Percentiles rank a stretch among this genome's conserved stretches.
Evolutionary conservation across 2,113 vertebrate species (phyloP).

Genomic region (Leptocoma aspasia): DNA sequence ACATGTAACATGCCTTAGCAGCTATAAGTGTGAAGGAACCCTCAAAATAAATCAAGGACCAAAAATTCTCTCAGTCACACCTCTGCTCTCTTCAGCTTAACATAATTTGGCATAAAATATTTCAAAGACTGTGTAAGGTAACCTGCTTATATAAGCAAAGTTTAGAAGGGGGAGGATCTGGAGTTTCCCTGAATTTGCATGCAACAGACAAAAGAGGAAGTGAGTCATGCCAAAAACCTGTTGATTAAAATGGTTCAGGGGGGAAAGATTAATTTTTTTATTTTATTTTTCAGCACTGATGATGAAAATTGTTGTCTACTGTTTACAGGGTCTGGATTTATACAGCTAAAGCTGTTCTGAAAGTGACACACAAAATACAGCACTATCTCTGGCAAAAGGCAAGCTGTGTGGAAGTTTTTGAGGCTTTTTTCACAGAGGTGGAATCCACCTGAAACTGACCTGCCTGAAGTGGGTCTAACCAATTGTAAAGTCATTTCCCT

Average conservation of each 20-base stretch:
- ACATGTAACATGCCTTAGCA: not conserved
- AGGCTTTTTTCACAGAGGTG: not conserved
- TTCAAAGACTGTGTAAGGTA: not conserved
- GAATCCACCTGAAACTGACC: not conserved
- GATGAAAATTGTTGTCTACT: not conserved
- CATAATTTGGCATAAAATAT: not conserved
- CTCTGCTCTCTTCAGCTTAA: not conserved
- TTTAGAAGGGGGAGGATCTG: not conserved
- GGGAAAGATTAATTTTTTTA: not conserved
- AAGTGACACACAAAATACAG: not conserved
- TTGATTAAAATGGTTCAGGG: not conserved
- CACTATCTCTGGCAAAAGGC: not conserved
- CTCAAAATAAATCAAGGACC: not conserved
- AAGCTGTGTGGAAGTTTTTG: not conserved
- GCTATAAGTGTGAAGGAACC: fast-evolving
- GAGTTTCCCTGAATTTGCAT: not conserved
- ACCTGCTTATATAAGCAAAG: not conserved
- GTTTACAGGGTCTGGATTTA: not conserved
- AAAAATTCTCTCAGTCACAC: not conserved
- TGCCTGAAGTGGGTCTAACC: not conserved
- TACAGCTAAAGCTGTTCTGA: not conserved
- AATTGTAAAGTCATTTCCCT: not conserved
- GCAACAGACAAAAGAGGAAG: not conserved
- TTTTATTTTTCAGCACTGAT: not conserved
- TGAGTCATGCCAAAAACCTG: not conserved